Base-by-base conservation (phyloP, 2,888 invertebrate genomes). In the Spodoptera exigua region DNA sequence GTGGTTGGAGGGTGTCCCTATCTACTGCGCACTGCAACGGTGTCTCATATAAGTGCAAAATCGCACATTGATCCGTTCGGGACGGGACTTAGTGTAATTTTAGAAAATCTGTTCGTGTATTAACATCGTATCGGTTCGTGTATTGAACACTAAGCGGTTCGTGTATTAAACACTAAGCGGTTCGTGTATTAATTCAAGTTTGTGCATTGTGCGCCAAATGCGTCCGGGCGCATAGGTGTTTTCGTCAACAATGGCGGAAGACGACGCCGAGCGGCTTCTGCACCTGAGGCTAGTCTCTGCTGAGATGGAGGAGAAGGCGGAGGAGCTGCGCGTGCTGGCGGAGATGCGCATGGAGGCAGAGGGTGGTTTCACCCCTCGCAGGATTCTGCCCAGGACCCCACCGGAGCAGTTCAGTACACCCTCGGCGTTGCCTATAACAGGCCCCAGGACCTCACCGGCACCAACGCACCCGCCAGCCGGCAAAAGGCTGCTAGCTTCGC, bases 321-420 rank as follows among this genome's bases (percentile, higher is more conserved):
- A 36, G n/a, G 47, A 47, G 10, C 12, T 47, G 18, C 17, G 17
- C 7, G 12, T 12, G 2, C 17, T 49, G 18, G 51, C 27, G 40
- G 34, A 35, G 11, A 1, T 51, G 4, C n/a, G n/a, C n/a, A n/a
- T n/a, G n/a, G n/a, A 5, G 40, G 0, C 10, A 34, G 40, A n/a
- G 0, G 13, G 27, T 0, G 34, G 17, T 0, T 51, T 51, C 1
- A 13, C 10, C 0, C 41, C 51, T 1, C n/a, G 34, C 0, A 10
- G 2, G 11, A 34, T 41, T 0, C 4, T 41, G 2, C 0, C 5
- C 10, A 9, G 51, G 10, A 51, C 51, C 51, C 0, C 51, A 40
- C 0, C 1, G 0, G 34, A 3, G 0, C n/a, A 32, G 2, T 51
- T 51, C 5, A 17, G 14, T 2, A 4, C n/a, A 0, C 2, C 37